Percentiles rank a stretch among this genome's conserved stretches.
These are phyloP conservation scores for Nasonovia ribisnigri DNA, from an alignment of 2,888 invertebrate genomes.

Conservation along the genomic window DNA sequence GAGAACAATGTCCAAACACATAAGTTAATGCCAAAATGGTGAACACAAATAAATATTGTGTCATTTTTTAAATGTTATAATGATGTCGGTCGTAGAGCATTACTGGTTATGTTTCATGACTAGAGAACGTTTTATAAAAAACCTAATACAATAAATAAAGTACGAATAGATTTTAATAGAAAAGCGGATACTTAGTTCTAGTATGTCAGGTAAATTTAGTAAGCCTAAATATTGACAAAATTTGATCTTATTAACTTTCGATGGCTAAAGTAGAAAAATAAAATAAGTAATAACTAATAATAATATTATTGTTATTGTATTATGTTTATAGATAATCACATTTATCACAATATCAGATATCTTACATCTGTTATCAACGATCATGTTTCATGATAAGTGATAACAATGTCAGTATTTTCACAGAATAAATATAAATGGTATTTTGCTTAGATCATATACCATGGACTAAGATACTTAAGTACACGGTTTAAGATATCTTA, in stretches of 20 bases:
- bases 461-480: no score
- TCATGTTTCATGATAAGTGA: not conserved
- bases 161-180: not conserved
- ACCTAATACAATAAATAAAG: not conserved
- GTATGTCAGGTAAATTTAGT: not conserved
- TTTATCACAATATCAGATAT: not conserved
- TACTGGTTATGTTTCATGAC: conserved; percentile 47
- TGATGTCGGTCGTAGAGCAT: conserved; percentile 2
- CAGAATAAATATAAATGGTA: no score
- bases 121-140: not conserved
- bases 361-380: not conserved
- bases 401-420: not conserved
- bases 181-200: not conserved
- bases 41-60: conserved; percentile 56
- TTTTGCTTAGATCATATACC: no score
- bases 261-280: not conserved
- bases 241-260: not conserved
- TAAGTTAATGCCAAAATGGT: conserved; percentile 36
- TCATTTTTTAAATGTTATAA: conserved; percentile 43
- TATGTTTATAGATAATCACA: not conserved
- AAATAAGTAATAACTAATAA: no score
- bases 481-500: no score
- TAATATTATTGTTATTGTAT: not conserved
- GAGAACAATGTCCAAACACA: conserved; percentile 69
- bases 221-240: not conserved